Conservation (phyloP, 2,797 vertebrate species). For the Huso huso region DNA sequence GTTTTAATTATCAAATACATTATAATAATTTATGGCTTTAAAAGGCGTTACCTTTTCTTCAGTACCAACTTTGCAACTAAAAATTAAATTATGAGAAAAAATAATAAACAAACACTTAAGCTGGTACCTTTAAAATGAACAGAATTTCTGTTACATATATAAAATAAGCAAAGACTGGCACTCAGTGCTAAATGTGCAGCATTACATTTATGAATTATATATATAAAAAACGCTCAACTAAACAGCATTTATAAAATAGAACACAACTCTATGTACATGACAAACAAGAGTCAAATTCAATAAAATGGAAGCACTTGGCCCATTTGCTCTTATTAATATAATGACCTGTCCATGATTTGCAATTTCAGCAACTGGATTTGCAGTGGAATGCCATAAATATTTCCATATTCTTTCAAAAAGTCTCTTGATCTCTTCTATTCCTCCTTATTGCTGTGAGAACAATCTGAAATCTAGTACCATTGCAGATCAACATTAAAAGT, state of each 20-base stretch:
- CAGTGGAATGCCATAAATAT: slow-evolving; percentile 39
- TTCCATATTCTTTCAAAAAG: slow-evolving; percentile 39
- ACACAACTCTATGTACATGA: slow-evolving; percentile 21
- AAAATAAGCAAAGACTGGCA: slow-evolving; percentile 38
- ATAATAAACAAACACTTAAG: slow-evolving; percentile 32
- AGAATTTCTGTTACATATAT: slow-evolving; percentile 47
- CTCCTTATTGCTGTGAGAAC: slow-evolving; percentile 52
- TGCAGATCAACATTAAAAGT: slow-evolving; percentile 43
- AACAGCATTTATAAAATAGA: slow-evolving; percentile 51
- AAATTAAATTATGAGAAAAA: slow-evolving; percentile 66
- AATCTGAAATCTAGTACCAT: slow-evolving; percentile 51
- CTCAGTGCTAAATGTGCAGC: slow-evolving; percentile 65
- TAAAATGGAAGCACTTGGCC: slow-evolving; percentile 46
- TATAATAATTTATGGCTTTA: slow-evolving; percentile 74
- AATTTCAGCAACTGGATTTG: slow-evolving; percentile 25
- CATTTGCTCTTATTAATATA: slow-evolving; percentile 33
- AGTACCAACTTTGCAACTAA: slow-evolving; percentile 57
- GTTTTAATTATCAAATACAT: slow-evolving; percentile 72
- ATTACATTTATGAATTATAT: slow-evolving; percentile 56
- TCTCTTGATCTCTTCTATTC: slow-evolving; percentile 32
- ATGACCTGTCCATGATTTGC: slow-evolving; percentile 40
- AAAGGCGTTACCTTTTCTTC: slow-evolving; percentile 61
- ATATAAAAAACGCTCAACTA: slow-evolving; percentile 53
- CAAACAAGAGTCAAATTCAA: slow-evolving; percentile 44
- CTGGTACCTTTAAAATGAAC: slow-evolving; percentile 45